Percentiles rank a stretch among this genome's conserved stretches.
Conservation (phyloP, 2,113 vertebrate species). For the Chionis minor region DNA sequence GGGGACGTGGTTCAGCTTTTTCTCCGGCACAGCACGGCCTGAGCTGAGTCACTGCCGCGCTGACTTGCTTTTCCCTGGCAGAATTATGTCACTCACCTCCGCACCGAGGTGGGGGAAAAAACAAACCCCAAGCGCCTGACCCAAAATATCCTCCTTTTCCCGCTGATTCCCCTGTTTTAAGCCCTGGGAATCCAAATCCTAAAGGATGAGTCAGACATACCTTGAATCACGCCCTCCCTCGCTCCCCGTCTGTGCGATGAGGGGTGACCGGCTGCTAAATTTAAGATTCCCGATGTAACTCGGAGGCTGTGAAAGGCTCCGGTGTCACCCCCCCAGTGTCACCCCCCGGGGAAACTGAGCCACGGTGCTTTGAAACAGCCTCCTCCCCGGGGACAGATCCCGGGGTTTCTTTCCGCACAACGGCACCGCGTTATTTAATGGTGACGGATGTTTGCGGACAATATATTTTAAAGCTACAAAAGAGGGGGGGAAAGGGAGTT, state of each 20-base stretch:
- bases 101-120: neutral
- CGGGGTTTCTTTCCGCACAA: neutral
- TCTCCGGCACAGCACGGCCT: fast-evolving
- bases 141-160: neutral
- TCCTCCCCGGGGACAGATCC: neutral
- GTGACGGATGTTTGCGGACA: fast-evolving
- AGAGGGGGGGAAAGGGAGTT: neutral
- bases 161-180: neutral
- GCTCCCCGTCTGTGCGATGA: fast-evolving
- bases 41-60: neutral
- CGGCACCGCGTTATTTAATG: neutral
- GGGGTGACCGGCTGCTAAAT: neutral
- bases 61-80: neutral
- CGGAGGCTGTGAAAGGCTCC: neutral
- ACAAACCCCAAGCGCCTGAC: neutral
- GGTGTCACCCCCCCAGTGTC: neutral
- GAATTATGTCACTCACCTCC: neutral
- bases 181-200: neutral
- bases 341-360: neutral
- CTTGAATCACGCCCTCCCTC: neutral
- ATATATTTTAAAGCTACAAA: neutral
- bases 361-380: neutral
- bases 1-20: neutral
- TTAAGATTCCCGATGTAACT: neutral
- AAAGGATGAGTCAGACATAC: neutral